Conservation (phyloP, 2,113 vertebrate genomes). For the Hippolais icterina region DNA sequence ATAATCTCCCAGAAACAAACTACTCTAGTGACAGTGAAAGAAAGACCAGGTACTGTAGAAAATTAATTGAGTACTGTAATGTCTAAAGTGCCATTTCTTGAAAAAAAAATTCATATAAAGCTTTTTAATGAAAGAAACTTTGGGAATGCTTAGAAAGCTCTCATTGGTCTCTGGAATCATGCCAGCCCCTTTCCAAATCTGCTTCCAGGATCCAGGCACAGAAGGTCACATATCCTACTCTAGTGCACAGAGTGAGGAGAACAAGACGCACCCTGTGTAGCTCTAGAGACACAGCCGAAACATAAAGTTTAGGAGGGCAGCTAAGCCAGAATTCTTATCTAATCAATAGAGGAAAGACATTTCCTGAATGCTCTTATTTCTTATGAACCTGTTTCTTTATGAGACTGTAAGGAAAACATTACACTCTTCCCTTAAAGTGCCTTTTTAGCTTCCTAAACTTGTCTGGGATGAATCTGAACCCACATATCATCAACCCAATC, state of each 20-base stretch:
- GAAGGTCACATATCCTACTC: background rate
- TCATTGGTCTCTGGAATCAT: background rate
- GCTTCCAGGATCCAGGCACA: background rate
- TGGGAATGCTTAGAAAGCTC: background rate
- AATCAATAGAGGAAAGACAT: background rate
- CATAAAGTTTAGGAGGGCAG: background rate
- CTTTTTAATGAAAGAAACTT: background rate
- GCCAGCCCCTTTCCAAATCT: background rate
- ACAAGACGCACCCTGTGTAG: background rate
- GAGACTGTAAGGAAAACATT: background rate
- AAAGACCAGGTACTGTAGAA: slow-evolving; percentile 44
- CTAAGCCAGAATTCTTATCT: background rate
- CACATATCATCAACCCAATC: background rate
- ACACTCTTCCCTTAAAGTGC: background rate
- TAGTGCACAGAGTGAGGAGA: background rate
- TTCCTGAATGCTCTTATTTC: background rate
- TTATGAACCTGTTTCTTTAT: background rate
- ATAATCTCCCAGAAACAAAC: background rate
- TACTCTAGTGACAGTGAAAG: background rate
- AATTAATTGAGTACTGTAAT: background rate
- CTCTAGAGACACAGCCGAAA: background rate
- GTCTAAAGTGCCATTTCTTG: background rate
- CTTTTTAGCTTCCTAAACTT: background rate
- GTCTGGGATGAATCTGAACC: background rate
- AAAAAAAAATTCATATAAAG: background rate